Evolutionary conservation across 92 coral and sea anemone genomes (phyloP), one percentile per base, ranked within the genome.

Genomic region (Metridium senile): DNA sequence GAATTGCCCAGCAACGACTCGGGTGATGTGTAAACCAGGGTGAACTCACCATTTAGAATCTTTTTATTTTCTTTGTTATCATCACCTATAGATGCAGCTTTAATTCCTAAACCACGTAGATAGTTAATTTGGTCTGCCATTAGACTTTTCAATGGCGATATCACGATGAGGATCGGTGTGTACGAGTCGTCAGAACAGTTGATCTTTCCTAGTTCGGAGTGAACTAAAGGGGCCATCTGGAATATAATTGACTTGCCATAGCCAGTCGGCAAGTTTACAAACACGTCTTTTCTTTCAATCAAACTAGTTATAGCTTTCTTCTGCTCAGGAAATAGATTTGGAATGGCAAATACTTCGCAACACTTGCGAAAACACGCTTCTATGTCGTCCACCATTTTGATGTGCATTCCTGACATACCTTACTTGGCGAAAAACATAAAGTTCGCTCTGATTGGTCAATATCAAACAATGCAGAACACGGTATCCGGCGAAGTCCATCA

Each of bases 171-270:
- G 2, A 73, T 65, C 3, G 69, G 85, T n/a, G 71, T 62, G 68
- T 23, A 62, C 16, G 23, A 54, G 61, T 54, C 23, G 61, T 20
- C 23, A 47, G 11, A 10, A 52, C 71, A 18, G 74, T 56, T 10
- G 58, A 30, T 20, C 34, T 32, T 18, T 20, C 54, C 70, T 9
- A 68, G 23, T 21, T 70, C 71, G 7, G 33, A 11, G 68, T 79
- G 83, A 57, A 79, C 66, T 22, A 68, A 25, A 22, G 63, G 76
- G 66, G 39, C 75, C 84, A 70, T 79, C 54, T 79, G 77, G 32
- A 69, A 80, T 47, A 71, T 54, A 0, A 80, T 32, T 3, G 80
- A 81, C 74, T 81, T 64, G n/a, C 74, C 74, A 21, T 71, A 80
- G n/a, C 79, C 85, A 22, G 85, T 72, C 46, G 57, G 79, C 58